These are phyloP conservation scores for Prietella phreatophila DNA, from an alignment of 2,113 vertebrate genomes.

Conservation along the genomic window DNA sequence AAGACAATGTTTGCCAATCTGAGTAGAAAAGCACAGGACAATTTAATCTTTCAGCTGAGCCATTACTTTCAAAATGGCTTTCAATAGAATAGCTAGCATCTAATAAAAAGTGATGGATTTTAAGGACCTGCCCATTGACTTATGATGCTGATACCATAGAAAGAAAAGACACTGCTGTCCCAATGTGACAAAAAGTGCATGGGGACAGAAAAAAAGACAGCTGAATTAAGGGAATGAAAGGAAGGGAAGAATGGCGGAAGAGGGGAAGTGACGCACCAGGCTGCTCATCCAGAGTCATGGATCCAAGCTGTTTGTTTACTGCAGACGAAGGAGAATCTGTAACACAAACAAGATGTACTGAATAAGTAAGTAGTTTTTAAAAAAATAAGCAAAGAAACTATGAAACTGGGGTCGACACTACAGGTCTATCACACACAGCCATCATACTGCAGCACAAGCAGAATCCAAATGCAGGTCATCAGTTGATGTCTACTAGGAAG, in stretches of 20 bases:
- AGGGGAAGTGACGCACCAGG: constrained; percentile 85
- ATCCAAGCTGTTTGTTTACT: constrained; percentile 99
- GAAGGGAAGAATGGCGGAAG: neutral
- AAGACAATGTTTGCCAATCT: neutral
- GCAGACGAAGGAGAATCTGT: constrained; percentile 98
- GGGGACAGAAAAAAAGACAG: neutral
- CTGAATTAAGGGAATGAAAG: neutral
- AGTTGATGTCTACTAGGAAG: neutral
- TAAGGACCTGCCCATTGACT: neutral
- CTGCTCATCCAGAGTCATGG: constrained; percentile 97
- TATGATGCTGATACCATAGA: neutral
- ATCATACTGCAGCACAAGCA: constrained; percentile 34
- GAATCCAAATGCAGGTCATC: neutral
- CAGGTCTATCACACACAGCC: constrained; percentile 9
- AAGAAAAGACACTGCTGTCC: neutral
- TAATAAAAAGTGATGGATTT: neutral
- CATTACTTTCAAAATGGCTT: neutral
- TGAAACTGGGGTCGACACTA: constrained; percentile 6
- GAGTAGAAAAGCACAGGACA: too few species aligned
- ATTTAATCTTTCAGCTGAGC: neutral
- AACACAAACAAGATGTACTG: constrained; percentile 90
- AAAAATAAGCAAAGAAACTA: constrained; percentile 8
- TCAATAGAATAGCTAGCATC: neutral
- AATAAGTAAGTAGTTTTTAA: constrained; percentile 64
- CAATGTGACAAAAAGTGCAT: constrained; percentile 41